phyloP scores from a whole-genome alignment of 2,113 vertebrate genomes.

The Hiodon alosoides region DNA sequence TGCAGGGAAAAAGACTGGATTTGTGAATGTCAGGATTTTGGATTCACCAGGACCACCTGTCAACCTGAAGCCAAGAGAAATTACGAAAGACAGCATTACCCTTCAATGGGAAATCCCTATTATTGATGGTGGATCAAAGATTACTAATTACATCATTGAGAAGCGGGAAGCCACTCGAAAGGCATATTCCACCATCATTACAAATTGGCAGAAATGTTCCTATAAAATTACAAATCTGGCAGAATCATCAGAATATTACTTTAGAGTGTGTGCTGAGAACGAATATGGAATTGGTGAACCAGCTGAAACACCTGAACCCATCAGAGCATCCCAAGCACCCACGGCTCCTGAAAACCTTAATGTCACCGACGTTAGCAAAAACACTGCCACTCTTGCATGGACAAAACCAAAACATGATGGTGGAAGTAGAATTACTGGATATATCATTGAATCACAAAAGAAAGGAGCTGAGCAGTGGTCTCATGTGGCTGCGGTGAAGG shows the following conservation, averaged over 20 bases:
- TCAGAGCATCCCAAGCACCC: conserved; percentile 88
- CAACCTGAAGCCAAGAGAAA: conserved; percentile 86
- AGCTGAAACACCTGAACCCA: conserved; percentile 82
- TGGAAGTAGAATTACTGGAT: conserved; percentile 90
- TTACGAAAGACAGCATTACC: conserved; percentile 86
- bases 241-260: conserved; percentile 92
- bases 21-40: conserved; percentile 90
- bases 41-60: conserved; percentile 93
- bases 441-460: conserved; percentile 92
- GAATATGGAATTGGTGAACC: conserved; percentile 94
- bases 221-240: conserved; percentile 76
- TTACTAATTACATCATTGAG: conserved; percentile 92
- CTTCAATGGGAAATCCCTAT: conserved; percentile 97
- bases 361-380: conserved; percentile 86
- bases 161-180: conserved; percentile 92
- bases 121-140: conserved; percentile 91
- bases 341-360: conserved; percentile 83
- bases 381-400: conserved; percentile 84
- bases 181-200: conserved; percentile 82
- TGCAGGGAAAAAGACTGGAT: conserved; percentile 93
- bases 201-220: conserved; percentile 94
- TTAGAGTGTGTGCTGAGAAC: conserved; percentile 90
- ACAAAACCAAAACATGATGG: conserved; percentile 93
- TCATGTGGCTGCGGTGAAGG: conserved; percentile 83
- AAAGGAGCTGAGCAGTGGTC: conserved; percentile 90